A percentile compares a stretch with the other conserved stretches of the same genome.
Evolutionary conservation across 2,888 invertebrate species (phyloP).

Genomic region (Macrophya alboannulata): DNA sequence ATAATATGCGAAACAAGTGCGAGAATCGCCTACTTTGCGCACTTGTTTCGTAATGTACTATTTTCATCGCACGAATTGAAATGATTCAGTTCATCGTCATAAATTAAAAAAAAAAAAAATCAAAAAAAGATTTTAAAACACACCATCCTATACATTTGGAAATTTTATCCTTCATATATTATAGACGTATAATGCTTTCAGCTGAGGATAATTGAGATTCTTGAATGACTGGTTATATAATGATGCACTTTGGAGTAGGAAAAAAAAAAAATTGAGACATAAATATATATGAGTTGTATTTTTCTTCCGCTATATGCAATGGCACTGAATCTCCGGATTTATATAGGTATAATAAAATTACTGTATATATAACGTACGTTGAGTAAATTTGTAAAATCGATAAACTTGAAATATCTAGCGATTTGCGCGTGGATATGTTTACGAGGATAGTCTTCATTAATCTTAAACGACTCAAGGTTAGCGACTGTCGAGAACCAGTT

Average conservation of each 20-base stretch:
- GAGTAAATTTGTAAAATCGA: not conserved
- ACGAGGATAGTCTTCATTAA: slow-evolving; percentile 11
- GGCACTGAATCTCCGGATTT: not conserved
- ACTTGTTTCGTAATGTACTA: no score
- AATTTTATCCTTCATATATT: not conserved
- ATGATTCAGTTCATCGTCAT: not conserved
- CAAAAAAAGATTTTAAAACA: not conserved
- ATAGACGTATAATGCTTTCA: not conserved
- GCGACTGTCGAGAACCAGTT: slow-evolving; percentile 26
- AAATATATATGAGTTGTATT: not conserved
- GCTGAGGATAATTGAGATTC: not conserved
- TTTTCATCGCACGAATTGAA: no score
- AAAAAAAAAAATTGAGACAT: not conserved
- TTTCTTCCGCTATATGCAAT: not conserved
- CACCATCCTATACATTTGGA: not conserved
- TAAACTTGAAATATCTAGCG: not conserved
- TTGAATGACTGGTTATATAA: not conserved
- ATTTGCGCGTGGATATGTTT: not conserved
- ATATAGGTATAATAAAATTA: not conserved
- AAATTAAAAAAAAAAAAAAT: not conserved
- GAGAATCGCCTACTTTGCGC: no score
- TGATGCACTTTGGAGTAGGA: not conserved
- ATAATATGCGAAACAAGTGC: no score
- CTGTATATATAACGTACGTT: not conserved
- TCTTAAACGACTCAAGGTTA: slow-evolving; percentile 21